Evolutionary conservation across 2,797 vertebrate species (phyloP), one percentile per base, ranked within the genome.

Genomic region (Hydrolagus colliei): DNA sequence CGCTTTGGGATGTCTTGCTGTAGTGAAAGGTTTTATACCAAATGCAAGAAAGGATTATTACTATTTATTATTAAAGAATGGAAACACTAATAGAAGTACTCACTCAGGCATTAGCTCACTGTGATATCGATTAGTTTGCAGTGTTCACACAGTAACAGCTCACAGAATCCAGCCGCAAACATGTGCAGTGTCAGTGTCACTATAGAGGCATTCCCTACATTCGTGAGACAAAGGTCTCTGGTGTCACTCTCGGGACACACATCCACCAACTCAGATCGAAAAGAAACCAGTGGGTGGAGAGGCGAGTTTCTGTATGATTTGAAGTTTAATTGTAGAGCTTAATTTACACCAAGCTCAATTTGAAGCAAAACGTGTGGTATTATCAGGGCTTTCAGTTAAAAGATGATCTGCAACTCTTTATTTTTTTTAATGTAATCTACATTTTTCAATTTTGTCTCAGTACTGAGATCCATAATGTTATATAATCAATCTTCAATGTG

Each of bases 301-400:
- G 16, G 18, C 63, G 18, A 12, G 65, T 84, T 84, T 84, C 79
- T 84, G 18, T 84, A 84, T 84, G 79, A 84, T 16, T 82, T 63
- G 20, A 41, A 32, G 22, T 35, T 80, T 67, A 82, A 82, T 68
- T 41, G 65, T 84, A 16, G 71, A 71, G 65, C 16, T 20, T 27
- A 84, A 52, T 84, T 27, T 82, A 67, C 65, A 41, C 68, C 35
- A 22, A 18, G 18, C 41, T 82, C 63, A 68, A 6, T 82, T 14
- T 52, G 18, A 71, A 52, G 32, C 32, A 14, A 84, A 84, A 84
- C 79, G 68, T 71, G 22, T 80, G 65, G 65, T 71, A 59, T 77
- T 59, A 77, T 20, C 61, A 20, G 65, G 79, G 20, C 13, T 35
- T 80, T 68, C n/a, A 7, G 9, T 82, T 9, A 11, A 65, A 41